Evolutionary conservation across 2,797 vertebrate genomes (phyloP).

Genomic region (Bucorvus abyssinicus): DNA sequence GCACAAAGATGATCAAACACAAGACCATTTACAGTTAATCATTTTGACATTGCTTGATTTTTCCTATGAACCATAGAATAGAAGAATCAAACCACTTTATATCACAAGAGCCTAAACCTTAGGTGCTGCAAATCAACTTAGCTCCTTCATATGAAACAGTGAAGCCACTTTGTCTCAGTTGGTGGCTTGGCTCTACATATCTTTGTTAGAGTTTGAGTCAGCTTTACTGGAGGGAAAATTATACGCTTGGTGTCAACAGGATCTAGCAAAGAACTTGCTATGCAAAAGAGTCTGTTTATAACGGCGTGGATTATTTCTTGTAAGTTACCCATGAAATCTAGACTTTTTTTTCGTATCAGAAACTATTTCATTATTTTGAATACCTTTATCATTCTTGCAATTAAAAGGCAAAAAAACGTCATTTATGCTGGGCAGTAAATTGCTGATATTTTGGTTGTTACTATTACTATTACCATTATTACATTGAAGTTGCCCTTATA

Average conservation of each 20-base stretch:
- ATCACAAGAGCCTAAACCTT: slow-evolving; percentile 4
- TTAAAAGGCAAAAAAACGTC: background rate
- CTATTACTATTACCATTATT: background rate
- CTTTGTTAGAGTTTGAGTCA: background rate
- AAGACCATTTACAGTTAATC: slow-evolving; percentile 41
- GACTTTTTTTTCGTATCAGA: background rate
- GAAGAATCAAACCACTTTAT: slow-evolving; percentile 6
- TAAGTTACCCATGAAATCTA: background rate
- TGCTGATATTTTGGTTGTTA: background rate
- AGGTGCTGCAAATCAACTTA: slow-evolving; percentile 33
- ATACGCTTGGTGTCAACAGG: background rate
- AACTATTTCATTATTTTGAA: background rate
- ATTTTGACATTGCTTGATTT: slow-evolving; percentile 43
- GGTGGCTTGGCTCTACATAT: background rate
- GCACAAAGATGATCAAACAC: slow-evolving; percentile 50
- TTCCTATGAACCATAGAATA: background rate
- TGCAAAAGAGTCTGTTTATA: background rate
- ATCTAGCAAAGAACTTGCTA: background rate
- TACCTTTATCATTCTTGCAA: background rate
- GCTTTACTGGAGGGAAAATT: slow-evolving; percentile 15
- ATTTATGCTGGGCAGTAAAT: background rate
- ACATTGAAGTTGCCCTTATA: background rate
- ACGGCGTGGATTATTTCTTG: background rate
- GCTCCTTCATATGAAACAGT: background rate
- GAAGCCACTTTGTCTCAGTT: background rate